Evolutionary conservation across 2,888 invertebrate genomes (phyloP).

Genomic region (Pterostichus madidus): DNA sequence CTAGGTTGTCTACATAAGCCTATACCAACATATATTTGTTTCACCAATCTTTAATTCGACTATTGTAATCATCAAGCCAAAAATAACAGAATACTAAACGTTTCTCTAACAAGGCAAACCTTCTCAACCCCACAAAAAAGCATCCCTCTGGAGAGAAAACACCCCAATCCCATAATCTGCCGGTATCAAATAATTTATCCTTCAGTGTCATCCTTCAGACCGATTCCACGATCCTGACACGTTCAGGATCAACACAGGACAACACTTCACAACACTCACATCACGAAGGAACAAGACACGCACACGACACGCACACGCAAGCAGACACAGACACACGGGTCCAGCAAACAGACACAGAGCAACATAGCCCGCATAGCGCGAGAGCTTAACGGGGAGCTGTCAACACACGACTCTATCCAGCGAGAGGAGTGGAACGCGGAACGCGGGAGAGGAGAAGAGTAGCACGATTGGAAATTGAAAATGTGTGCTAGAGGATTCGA

Average conservation of each 20-base stretch:
- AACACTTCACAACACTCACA: slow-evolving; percentile 18
- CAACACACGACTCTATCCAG: slow-evolving; percentile 29
- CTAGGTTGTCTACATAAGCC: too few species aligned
- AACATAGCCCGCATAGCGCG: not conserved
- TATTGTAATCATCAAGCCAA: not conserved
- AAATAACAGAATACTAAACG: not conserved
- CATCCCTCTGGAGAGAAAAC: not conserved
- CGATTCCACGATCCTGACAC: slow-evolving; percentile 29
- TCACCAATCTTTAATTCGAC: too few species aligned
- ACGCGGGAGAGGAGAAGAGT: not conserved
- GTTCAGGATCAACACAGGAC: slow-evolving; percentile 34
- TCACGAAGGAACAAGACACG: not conserved
- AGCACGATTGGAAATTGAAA: slow-evolving; percentile 47
- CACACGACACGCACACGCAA: not conserved
- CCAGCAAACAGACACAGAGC: slow-evolving; percentile 6
- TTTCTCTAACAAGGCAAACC: not conserved
- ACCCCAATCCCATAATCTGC: not conserved
- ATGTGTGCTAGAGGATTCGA: slow-evolving; percentile 21
- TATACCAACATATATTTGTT: too few species aligned
- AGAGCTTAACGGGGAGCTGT: slow-evolving; percentile 46
- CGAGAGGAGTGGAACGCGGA: not conserved
- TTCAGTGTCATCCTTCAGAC: not conserved
- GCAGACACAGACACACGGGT: not conserved
- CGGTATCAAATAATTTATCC: slow-evolving; percentile 17
- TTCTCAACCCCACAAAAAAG: not conserved